Conservation (phyloP, 2,888 invertebrate species). For the Drosophila kambysellisi region DNA sequence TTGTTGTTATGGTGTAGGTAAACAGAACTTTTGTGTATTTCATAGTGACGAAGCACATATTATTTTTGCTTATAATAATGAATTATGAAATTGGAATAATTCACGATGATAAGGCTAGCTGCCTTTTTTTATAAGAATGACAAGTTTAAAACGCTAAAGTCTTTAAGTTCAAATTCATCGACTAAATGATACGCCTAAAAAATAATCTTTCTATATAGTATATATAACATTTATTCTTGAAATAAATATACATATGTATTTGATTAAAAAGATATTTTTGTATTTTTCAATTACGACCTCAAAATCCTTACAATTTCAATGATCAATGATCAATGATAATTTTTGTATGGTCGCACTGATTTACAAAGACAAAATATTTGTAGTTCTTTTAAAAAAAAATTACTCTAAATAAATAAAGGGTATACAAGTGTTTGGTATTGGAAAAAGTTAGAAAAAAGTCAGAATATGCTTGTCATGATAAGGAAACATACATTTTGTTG, state of each 20-base stretch:
- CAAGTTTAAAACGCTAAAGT: background rate
- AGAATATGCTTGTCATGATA: constrained; percentile 1
- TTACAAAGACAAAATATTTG: background rate
- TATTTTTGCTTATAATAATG: background rate
- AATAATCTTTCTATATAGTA: background rate
- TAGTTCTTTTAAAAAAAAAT: background rate
- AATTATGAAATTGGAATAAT: background rate
- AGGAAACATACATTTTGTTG: background rate
- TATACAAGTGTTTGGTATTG: background rate
- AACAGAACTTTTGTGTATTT: background rate
- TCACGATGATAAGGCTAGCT: background rate
- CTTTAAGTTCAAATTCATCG: background rate
- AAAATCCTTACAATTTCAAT: background rate
- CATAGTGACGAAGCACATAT: constrained; percentile 18
- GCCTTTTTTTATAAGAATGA: background rate
- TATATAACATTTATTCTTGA: too few relatives aligned
- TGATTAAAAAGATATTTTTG: too few relatives aligned
- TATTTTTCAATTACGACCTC: background rate
- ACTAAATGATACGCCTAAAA: background rate
- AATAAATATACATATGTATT: too few relatives aligned
- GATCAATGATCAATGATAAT: too few relatives aligned
- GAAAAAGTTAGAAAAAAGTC: background rate
- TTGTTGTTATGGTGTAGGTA: background rate
- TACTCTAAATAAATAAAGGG: background rate
- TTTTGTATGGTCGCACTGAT: background rate